These are phyloP conservation scores for Tarsius wallacei DNA, from an alignment of 2,797 vertebrate genomes.

Conservation along the genomic window DNA sequence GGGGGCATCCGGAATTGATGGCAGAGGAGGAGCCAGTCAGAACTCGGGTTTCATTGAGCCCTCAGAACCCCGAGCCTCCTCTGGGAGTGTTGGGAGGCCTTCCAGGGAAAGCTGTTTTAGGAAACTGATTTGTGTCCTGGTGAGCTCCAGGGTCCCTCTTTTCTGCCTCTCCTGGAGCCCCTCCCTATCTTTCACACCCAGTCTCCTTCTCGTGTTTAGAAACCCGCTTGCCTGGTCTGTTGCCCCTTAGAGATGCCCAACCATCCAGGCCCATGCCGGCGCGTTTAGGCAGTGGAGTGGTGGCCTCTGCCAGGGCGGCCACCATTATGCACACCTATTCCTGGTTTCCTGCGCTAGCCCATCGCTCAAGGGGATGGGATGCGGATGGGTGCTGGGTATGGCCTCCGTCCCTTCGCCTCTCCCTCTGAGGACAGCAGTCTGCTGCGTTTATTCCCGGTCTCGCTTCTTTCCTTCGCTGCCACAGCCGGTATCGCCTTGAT, in stretches of 20 bases:
- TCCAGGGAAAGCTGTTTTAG: constrained; percentile 10
- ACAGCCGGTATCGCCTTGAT: constrained; percentile 83
- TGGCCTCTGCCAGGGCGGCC: not conserved
- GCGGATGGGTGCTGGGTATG: not conserved
- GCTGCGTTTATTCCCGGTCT: constrained; percentile 82
- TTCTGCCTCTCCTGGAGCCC: not conserved
- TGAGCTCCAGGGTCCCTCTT: not conserved
- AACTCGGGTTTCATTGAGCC: constrained; percentile 11
- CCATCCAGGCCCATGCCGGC: not conserved
- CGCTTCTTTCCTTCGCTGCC: constrained; percentile 71
- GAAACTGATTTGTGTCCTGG: constrained; percentile 21
- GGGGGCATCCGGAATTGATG: not conserved
- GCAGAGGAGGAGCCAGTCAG: not conserved
- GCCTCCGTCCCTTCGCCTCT: not conserved
- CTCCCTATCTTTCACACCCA: not conserved
- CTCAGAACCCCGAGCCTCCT: not conserved
- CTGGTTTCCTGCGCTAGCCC: not conserved
- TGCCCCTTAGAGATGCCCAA: not conserved
- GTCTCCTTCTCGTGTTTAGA: constrained; percentile 44
- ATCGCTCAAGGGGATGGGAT: not conserved
- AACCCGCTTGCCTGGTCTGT: constrained; percentile 55
- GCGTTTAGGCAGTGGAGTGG: not conserved
- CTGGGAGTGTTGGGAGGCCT: not conserved
- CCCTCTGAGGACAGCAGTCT: constrained; percentile 50
- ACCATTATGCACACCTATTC: not conserved